These are phyloP conservation scores for Phaedon cochleariae DNA, from an alignment of 2,888 invertebrate species.

Conservation along the genomic window DNA sequence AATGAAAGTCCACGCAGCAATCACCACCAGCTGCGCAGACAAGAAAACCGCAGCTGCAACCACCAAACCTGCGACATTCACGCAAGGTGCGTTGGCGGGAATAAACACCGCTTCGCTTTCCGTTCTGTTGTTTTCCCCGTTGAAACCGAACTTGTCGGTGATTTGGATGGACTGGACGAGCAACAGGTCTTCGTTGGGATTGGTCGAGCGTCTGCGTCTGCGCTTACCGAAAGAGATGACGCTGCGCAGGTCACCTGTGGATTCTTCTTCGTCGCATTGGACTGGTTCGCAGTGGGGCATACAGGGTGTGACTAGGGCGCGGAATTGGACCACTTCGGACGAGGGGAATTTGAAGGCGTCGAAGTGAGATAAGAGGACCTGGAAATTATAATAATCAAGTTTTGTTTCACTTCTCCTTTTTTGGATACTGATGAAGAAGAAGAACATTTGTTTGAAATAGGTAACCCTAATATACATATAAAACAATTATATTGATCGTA, in stretches of 20 bases:
- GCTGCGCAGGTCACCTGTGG: slow-evolving; percentile 83
- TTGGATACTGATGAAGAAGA: no score
- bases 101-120: no score
- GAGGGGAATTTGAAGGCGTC: slow-evolving; percentile 97
- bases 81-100: slow-evolving; percentile 71
- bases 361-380: slow-evolving; percentile 88
- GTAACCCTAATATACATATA: no score
- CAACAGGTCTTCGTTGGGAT: slow-evolving; percentile 76
- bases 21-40: slow-evolving; percentile 85
- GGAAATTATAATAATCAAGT: slow-evolving; percentile 55
- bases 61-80: slow-evolving; percentile 82
- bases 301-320: slow-evolving; percentile 93
- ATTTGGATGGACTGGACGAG: slow-evolving; percentile 92
- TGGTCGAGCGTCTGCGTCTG: slow-evolving; percentile 68
- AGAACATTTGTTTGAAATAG: no score
- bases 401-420: no score
- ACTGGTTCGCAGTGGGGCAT: slow-evolving; percentile 94
- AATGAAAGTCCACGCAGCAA: slow-evolving; percentile 88
- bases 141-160: slow-evolving; percentile 90
- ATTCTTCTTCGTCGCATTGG: slow-evolving; percentile 85
- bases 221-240: slow-evolving; percentile 85
- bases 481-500: no score
- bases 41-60: slow-evolving; percentile 87
- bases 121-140: no score
- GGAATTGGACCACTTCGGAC: slow-evolving; percentile 93